phyloP scores from a whole-genome alignment of 2,888 invertebrate genomes.

The Heliconius cydno region DNA sequence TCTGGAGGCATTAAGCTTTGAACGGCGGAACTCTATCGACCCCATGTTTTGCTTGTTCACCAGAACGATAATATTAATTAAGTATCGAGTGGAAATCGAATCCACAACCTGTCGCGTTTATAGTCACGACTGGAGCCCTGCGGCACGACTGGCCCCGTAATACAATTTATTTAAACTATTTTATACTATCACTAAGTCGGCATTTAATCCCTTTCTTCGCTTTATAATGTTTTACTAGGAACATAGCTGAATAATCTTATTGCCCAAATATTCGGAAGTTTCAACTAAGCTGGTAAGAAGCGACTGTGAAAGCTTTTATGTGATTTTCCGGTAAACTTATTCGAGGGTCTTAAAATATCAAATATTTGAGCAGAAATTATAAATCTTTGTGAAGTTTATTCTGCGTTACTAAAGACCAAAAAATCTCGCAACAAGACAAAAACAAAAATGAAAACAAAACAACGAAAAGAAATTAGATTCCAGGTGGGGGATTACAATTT shows the following conservation, averaged over 20 bases:
- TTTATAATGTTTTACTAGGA: conserved; percentile 4
- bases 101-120: too few species aligned
- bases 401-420: conserved; percentile 14
- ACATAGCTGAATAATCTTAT: conserved; percentile 21
- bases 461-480: conserved; percentile 44
- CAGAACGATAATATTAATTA: too few species aligned
- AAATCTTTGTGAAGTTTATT: conserved; percentile 34
- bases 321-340: conserved; percentile 33
- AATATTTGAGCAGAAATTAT: conserved; percentile 32
- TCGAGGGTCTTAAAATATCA: conserved; percentile 32
- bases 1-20: too few species aligned
- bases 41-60: too few species aligned
- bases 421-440: conserved; percentile 30
- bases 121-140: too few species aligned
- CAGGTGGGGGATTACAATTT: conserved; percentile 32
- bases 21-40: too few species aligned
- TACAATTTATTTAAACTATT: conserved; percentile 1
- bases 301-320: conserved; percentile 28
- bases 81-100: too few species aligned
- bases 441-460: conserved; percentile 38
- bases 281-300: conserved; percentile 7
- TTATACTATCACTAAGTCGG: background rate
- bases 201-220: conserved; percentile 8
- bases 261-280: conserved; percentile 18
- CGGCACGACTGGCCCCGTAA: background rate